Evolutionary conservation across 2,113 vertebrate genomes (phyloP).

Genomic region (Narcine bancroftii): DNA sequence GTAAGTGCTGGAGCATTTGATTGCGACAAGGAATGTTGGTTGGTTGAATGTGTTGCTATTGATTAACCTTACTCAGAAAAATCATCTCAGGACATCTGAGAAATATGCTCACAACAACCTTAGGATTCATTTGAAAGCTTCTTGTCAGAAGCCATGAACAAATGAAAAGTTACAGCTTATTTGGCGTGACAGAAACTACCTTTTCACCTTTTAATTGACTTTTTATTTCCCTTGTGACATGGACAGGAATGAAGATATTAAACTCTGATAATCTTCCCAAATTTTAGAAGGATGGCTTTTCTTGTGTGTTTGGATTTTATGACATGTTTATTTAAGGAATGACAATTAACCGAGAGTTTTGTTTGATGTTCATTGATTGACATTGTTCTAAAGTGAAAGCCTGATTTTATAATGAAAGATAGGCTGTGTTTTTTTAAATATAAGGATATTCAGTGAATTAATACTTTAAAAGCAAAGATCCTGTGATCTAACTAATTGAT

Average conservation of each 20-base stretch:
- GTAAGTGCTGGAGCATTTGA: too few species aligned
- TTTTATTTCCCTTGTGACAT: background rate
- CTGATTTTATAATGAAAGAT: background rate
- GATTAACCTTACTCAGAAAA: background rate
- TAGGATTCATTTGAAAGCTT: conserved; percentile 30
- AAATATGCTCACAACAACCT: background rate
- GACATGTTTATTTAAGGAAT: background rate
- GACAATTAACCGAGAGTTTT: background rate
- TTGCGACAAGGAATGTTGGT: too few species aligned
- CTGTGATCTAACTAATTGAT: background rate
- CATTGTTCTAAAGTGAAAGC: background rate
- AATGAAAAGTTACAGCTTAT: background rate
- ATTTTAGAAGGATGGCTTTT: background rate
- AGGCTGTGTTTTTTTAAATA: background rate
- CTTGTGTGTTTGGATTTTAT: too few species aligned
- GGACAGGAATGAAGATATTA: conserved; percentile 17
- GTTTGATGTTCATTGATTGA: background rate
- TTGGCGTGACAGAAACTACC: background rate
- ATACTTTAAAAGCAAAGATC: background rate
- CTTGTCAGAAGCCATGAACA: background rate
- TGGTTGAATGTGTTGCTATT: too few species aligned
- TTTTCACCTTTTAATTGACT: background rate
- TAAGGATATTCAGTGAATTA: background rate
- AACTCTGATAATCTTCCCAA: background rate
- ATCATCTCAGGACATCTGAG: background rate